Evolutionary conservation across 2,888 invertebrate species (phyloP), one percentile per base, ranked within the genome.

Genomic region (Nomada lathburiana): DNA sequence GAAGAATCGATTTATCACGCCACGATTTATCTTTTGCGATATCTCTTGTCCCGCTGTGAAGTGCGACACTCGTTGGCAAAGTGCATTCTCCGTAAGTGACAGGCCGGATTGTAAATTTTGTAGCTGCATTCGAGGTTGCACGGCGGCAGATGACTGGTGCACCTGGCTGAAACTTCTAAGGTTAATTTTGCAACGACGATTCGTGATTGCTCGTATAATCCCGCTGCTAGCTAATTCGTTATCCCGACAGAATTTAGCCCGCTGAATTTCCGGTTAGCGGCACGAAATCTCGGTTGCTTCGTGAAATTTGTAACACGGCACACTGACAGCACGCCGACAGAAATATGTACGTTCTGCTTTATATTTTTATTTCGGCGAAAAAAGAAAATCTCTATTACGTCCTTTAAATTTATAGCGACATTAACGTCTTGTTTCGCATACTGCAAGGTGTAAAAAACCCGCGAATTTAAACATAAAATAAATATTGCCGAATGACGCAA

Each of bases 111-210:
- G 64, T 72, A 63, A 76, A 82, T 76, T 71, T 76, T 68, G 47
- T 72, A 64, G 72, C 42, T 29, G 18, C 55, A 29, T n/a, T 62
- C 20, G 71, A 44, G 67, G 71, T 18, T 74, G 50, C 59, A 29
- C 52, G 29, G 20, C 13, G 16, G 47, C 18, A 29, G 44, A 20
- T 20, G 23, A 29, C 65, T 42, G 69, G 42, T 68, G 47, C 78
- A 74, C n/a, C 64, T 68, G 71, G 71, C 42, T 29, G 83, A 72
- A 83, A 83, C 78, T 78, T 42, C 74, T 52, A 50, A 70, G 75
- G 67, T 84, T 74, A 84, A 84, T 80, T 81, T 84, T 80, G 74
- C 84, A 84, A 68, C 69, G 70, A 72, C 77, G 80, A 78, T 78
- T 77, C 65, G 75, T 55, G 81, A 81, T 75, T 84, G 72, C 65